Percentiles rank a stretch among this genome's conserved stretches.
phyloP scores from a whole-genome alignment of 2,797 vertebrate species.

The Synaphobranchus kaupii region DNA sequence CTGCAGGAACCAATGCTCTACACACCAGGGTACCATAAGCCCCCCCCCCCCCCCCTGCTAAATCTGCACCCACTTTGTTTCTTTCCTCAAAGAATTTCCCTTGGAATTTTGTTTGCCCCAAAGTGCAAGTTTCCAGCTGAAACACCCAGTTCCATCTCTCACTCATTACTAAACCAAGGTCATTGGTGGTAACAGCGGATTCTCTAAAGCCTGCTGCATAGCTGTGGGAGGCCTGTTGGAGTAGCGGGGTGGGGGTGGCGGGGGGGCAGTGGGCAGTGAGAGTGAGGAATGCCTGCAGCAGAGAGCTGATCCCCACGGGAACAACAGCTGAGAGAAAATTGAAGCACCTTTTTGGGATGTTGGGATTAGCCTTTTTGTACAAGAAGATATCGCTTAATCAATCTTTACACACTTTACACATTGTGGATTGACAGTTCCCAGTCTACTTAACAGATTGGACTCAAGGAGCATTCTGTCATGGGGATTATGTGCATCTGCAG shows the following conservation, averaged over 20 bases:
- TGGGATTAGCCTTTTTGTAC: not conserved
- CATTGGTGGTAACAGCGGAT: not conserved
- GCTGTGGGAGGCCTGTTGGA: slow-evolving; percentile 5
- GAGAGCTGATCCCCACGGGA: not conserved
- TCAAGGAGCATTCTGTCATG: not conserved
- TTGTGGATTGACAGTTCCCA: not conserved
- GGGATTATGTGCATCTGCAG: not conserved
- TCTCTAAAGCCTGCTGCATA: not conserved
- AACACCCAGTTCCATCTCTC: not conserved
- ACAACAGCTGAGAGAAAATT: slow-evolving; percentile 1
- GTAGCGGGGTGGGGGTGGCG: not conserved
- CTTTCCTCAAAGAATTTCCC: not conserved
- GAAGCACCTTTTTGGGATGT: not conserved
- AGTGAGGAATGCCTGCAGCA: slow-evolving; percentile 14
- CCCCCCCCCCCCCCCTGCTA: not conserved
- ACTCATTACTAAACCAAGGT: not conserved
- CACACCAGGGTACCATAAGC: not conserved
- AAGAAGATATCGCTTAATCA: not conserved
- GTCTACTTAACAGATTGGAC: not conserved
- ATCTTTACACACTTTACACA: not conserved
- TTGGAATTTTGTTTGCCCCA: not conserved
- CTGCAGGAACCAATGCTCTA: not conserved
- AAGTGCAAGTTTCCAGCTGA: not conserved
- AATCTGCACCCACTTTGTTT: not conserved
- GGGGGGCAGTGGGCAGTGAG: not conserved